Base-by-base conservation (phyloP, 1,140 invertebrate genomes). In the Drosophila takahashii region DNA sequence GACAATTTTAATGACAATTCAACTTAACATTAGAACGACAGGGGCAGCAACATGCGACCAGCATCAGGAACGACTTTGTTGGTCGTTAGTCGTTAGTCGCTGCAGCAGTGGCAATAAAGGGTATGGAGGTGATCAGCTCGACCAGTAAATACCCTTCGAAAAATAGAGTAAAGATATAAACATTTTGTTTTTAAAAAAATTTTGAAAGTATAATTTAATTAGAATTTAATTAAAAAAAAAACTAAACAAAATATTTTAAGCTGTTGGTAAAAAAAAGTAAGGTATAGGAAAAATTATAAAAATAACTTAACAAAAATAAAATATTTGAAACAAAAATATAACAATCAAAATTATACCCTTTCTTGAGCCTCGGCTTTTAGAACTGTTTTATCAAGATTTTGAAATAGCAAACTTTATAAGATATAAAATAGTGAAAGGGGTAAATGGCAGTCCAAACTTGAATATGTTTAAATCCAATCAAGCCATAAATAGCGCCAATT, bases 1-100 rank as follows among this genome's bases (percentile, higher is more conserved):
- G 84, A 87, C 84, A 87, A 87, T 87, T 87, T 87, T 87, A 91
- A 91, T 85, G 77, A 81, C 89, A 90, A 90, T 80, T 83, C 83
- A 83, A 87, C 87, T 83, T 83, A 90, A 83, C 83, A 90, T 80
- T 87, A 90, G 76, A 91, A 78, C 62, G 73, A 69, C 73, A 71
- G 52, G 44, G 45, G 69, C 72, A 67, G 74, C 78, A 72, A 78
- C 81, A 84, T 81, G 81, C 80, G 80, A 86, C 81, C 78, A 81
- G 78, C 81, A 77, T 56, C 79, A 59, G 62, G 62, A 77, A 59
- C 73, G 83, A 83, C 83, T 72, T 67, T 86, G 83, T 77, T 81
- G 79, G 83, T 86, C 83, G 83, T 86, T 74, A 73, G 70, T 61
- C 70, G 70, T 86, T 83, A 83, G 80, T 84, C 79, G 77, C 51